A percentile compares a stretch with the other conserved stretches of the same genome.
phyloP scores from a whole-genome alignment of 2,113 vertebrate species.

The Potamarius usumacintae region DNA sequence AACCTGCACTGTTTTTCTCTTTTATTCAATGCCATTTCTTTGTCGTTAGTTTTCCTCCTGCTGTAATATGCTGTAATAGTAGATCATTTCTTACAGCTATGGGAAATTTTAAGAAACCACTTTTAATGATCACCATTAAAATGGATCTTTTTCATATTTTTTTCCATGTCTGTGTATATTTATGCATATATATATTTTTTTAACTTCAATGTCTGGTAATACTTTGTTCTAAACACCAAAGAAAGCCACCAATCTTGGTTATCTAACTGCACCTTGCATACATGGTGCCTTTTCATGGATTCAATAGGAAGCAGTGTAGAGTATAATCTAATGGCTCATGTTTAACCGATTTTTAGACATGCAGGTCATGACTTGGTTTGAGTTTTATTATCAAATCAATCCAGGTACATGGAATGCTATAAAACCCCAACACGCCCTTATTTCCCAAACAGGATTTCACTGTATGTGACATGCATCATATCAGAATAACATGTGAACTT shows the following conservation, averaged over 20 bases:
- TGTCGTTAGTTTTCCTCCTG: not conserved
- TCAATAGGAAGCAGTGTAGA: not conserved
- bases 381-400: not conserved
- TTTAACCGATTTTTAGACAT: not conserved
- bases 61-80: not conserved
- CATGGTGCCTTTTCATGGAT: too few relatives aligned
- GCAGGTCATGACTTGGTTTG: not conserved
- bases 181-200: too few relatives aligned
- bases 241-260: not conserved
- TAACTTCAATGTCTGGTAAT: not conserved
- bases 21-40: not conserved
- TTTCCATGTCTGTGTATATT: too few relatives aligned
- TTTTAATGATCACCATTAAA: too few relatives aligned
- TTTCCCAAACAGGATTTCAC: not conserved
- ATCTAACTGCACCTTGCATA: not conserved
- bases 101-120: too few relatives aligned
- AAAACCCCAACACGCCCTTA: not conserved
- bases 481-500: not conserved
- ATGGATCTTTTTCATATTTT: too few relatives aligned
- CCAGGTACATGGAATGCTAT: not conserved
- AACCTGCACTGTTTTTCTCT: not conserved
- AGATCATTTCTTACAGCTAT: too few relatives aligned
- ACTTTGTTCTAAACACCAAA: not conserved
- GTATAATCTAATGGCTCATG: not conserved
- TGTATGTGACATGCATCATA: not conserved